Evolutionary conservation across 2,888 invertebrate species (phyloP).

Genomic region (Pecten maximus): DNA sequence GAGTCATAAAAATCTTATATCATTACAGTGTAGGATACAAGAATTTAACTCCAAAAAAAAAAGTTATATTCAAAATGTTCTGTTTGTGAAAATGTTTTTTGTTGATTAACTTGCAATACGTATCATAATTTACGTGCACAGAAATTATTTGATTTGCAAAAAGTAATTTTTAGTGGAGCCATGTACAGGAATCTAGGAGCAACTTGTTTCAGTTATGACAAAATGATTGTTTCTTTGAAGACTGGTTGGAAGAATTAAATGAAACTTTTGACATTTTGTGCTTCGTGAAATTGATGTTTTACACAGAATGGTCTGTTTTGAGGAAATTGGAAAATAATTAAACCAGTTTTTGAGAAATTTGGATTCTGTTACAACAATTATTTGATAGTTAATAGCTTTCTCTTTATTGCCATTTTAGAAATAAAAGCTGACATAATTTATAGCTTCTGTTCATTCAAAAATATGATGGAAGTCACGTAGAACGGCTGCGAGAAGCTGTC

Average conservation of each 20-base stretch:
- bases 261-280: slow-evolving; percentile 17
- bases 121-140: neutral
- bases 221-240: neutral
- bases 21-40: too few relatives aligned
- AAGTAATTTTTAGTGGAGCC: neutral
- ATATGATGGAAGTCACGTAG: neutral
- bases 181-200: neutral
- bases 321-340: slow-evolving; percentile 11
- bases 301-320: neutral
- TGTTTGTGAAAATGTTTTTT: neutral
- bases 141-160: neutral
- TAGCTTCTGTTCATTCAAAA: neutral
- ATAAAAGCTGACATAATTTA: neutral
- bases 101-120: neutral
- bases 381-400: neutral
- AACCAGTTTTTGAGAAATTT: neutral
- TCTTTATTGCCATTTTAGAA: neutral
- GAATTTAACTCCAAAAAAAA: too few relatives aligned
- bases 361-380: neutral
- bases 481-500: neutral
- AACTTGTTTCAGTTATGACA: neutral
- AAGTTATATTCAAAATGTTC: too few relatives aligned
- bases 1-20: too few relatives aligned
- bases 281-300: neutral
- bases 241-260: neutral